Evolutionary conservation across 2,113 vertebrate genomes (phyloP).

Genomic region (Apeltes quadracus): DNA sequence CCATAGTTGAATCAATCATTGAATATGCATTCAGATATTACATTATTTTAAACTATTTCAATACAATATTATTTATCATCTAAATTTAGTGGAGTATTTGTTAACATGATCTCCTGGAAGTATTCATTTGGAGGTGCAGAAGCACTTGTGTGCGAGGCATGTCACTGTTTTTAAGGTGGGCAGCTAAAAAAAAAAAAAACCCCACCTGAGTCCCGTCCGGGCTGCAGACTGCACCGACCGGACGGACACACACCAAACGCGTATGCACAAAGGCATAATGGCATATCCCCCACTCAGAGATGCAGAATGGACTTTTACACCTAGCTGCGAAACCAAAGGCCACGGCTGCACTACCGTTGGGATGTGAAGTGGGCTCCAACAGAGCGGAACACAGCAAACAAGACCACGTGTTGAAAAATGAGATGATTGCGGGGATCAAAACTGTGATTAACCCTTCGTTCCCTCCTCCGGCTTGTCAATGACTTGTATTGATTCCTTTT

Average conservation of each 20-base stretch:
- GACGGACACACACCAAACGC: neutral
- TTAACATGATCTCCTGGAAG: neutral
- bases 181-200: neutral
- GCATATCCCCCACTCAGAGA: neutral
- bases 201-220: slow-evolving; percentile 10
- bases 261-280: slow-evolving; percentile 12
- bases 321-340: neutral
- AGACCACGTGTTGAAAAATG: neutral
- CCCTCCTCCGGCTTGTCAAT: neutral
- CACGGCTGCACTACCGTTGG: neutral
- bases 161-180: neutral
- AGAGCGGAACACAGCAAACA: neutral
- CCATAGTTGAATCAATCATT: neutral
- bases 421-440: neutral
- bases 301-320: neutral
- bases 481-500: neutral
- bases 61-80: neutral
- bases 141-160: neutral
- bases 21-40: neutral
- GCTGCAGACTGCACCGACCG: neutral
- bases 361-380: neutral
- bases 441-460: neutral
- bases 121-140: neutral
- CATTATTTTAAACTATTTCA: neutral
- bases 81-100: neutral